These are phyloP conservation scores for Cyphomyrus plagiostoma DNA, from an alignment of 2,113 vertebrate genomes.

Conservation along the genomic window DNA sequence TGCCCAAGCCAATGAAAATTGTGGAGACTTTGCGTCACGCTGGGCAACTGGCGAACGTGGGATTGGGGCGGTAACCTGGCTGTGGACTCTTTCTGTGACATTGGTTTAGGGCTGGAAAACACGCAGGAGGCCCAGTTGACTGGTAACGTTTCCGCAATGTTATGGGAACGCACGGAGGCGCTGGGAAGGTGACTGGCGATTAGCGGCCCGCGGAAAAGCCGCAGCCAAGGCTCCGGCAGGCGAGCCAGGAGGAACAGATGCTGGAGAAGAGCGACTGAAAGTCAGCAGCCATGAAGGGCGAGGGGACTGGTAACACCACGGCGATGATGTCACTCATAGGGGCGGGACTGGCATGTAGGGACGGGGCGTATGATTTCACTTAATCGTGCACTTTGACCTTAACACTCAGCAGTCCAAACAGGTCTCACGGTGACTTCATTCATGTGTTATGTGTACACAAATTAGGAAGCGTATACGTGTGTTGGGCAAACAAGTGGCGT, in stretches of 20 bases:
- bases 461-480: not conserved
- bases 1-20: not conserved
- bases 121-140: not conserved
- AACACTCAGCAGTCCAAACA: not conserved
- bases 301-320: not conserved
- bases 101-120: not conserved
- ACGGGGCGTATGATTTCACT: not conserved
- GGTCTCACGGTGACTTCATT: not conserved
- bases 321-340: not conserved
- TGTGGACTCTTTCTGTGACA: not conserved
- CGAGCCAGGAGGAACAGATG: conserved; percentile 12
- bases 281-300: not conserved
- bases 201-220: not conserved
- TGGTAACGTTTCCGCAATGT: not conserved
- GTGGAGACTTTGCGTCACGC: not conserved
- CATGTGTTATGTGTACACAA: not conserved
- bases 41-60: not conserved
- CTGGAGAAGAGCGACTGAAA: conserved; percentile 6
- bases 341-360: not conserved
- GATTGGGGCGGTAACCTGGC: not conserved
- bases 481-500: not conserved
- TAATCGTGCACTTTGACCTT: not conserved
- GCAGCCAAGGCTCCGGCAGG: not conserved
- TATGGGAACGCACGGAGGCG: not conserved
- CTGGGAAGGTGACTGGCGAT: not conserved